Evolutionary conservation across 2,888 invertebrate species (phyloP).

Genomic region (Drosophila mimetica): DNA sequence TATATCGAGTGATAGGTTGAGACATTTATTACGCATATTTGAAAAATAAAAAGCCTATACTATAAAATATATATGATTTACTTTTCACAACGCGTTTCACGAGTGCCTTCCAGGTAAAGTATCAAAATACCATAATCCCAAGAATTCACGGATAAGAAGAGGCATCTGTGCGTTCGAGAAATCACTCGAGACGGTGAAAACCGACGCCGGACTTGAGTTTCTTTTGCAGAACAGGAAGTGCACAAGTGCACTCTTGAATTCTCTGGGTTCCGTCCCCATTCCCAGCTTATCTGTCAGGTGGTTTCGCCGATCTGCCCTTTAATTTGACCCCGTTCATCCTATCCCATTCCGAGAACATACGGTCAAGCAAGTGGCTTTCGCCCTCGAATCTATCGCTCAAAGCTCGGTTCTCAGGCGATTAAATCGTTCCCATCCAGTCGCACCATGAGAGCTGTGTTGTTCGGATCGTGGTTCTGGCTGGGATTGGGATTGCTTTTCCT

Average conservation of each 20-base stretch:
- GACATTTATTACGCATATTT: no score
- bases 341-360: slow-evolving; percentile 2
- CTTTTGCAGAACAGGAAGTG: no score
- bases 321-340: slow-evolving; percentile 15
- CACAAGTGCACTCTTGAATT: neutral
- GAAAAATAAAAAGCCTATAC: no score
- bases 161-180: no score
- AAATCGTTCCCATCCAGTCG: slow-evolving; percentile 34
- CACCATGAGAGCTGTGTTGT: slow-evolving; percentile 56
- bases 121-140: no score
- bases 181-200: no score
- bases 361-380: slow-evolving; percentile 8
- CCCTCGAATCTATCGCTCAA: neutral
- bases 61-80: no score
- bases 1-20: no score
- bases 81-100: no score
- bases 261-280: neutral
- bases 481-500: slow-evolving; percentile 3
- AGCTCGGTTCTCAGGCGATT: neutral
- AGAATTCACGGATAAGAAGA: no score
- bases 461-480: slow-evolving; percentile 34
- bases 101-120: no score
- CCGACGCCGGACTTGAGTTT: no score
- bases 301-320: slow-evolving; percentile 8
- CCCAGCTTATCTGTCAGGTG: slow-evolving; percentile 1